Conservation (phyloP, 2,113 vertebrate genomes). For the Aramus guarauna region DNA sequence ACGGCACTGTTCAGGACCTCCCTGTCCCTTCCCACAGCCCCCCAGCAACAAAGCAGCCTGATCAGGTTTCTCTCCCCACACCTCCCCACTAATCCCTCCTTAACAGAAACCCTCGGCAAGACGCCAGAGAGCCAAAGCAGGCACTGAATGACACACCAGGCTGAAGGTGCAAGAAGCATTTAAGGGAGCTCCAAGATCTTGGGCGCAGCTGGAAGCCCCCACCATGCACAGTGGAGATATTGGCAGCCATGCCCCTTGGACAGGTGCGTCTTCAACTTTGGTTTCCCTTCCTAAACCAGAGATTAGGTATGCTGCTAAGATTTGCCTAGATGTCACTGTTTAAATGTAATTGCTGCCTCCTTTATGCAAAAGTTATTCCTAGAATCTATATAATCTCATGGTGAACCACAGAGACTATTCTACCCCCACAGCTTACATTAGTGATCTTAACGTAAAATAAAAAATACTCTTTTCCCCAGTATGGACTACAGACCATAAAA, state of each 20-base stretch:
- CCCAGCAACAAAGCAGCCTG: background rate
- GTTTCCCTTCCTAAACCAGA: background rate
- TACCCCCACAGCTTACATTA: background rate
- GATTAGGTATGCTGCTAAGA: background rate
- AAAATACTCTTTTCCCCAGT: background rate
- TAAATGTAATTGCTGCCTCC: background rate
- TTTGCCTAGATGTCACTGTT: background rate
- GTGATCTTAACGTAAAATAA: background rate
- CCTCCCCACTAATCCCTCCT: background rate
- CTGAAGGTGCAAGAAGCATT: background rate
- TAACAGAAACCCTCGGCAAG: background rate
- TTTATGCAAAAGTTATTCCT: background rate
- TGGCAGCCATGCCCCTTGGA: background rate
- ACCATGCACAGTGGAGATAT: background rate
- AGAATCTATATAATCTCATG: background rate
- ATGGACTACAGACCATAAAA: background rate
- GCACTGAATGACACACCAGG: no score
- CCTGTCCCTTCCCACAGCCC: background rate
- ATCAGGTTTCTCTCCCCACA: background rate
- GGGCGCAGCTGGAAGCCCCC: background rate
- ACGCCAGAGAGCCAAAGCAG: background rate
- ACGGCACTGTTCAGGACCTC: rapidly evolving
- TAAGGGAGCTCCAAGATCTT: background rate
- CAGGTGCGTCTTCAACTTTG: rapidly evolving
- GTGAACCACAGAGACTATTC: background rate